phyloP scores from a whole-genome alignment of 2,888 invertebrate genomes.

The Trachelus troglodyta region DNA sequence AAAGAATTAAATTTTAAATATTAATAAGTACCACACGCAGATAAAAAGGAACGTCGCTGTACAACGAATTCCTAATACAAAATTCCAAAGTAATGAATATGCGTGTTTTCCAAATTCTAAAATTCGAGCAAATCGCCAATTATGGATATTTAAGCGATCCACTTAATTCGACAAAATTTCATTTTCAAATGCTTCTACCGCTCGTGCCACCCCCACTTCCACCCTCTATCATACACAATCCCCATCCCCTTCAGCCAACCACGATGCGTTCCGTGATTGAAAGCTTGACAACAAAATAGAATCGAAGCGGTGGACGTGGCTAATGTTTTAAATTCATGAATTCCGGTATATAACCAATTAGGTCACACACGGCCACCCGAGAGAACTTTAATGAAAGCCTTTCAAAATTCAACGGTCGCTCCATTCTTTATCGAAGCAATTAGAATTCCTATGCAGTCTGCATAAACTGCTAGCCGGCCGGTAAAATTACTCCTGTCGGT shows the following conservation, averaged over 20 bases:
- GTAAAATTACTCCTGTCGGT: neutral
- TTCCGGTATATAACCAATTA: constrained; percentile 54
- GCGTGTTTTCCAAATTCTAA: neutral
- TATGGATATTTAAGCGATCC: neutral
- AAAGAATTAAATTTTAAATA: too few species aligned
- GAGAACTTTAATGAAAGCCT: constrained; percentile 52
- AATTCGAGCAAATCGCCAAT: neutral
- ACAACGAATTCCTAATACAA: too few species aligned
- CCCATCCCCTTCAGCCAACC: neutral
- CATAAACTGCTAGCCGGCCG: constrained; percentile 16
- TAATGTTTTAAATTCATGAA: constrained; percentile 53
- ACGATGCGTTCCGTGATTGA: constrained; percentile 7
- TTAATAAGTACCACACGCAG: too few species aligned
- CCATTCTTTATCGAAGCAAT: constrained; percentile 52
- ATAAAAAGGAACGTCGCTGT: too few species aligned
- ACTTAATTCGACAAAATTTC: neutral
- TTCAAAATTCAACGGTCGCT: constrained; percentile 50
- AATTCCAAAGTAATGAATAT: too few species aligned
- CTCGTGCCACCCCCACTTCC: neutral
- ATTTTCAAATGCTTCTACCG: too few species aligned
- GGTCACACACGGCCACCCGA: constrained; percentile 43
- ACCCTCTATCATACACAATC: too few species aligned
- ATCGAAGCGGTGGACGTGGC: constrained; percentile 5
- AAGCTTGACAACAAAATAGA: neutral
- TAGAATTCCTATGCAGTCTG: constrained; percentile 33